Evolutionary conservation across 2,797 vertebrate genomes (phyloP), one percentile per base, ranked within the genome.

Genomic region (Spinibarbus caldwelli): DNA sequence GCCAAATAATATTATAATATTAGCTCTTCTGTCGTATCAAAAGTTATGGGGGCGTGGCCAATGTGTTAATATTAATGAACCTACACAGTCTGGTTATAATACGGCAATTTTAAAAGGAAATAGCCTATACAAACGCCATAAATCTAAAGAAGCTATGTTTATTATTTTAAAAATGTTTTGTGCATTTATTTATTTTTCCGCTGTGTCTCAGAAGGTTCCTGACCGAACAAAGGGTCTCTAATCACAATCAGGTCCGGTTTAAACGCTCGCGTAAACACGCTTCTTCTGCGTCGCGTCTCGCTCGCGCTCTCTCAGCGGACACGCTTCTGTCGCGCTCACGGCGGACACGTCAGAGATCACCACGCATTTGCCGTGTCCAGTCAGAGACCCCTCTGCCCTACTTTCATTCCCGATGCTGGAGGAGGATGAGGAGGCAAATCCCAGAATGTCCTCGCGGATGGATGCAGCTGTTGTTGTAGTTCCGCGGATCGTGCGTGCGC

Each of bases 401-500:
- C 92, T 94, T 94, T 92, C 85, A 84, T 91, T 86, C 91, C 91
- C 93, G 94, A 94, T 77, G 82, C 72, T 94, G 92, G 66, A 21
- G 84, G 68, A 92, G 78, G 90, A 90, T 89, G 89, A 92, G 91
- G 88, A 91, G 93, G 92, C 92, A 89, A 93, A 93, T 94, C 93
- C 93, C 93, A 94, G 85, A 92, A 93, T 95, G 94, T 93, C 89
- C 90, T 86, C 82, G 85, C 87, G 87, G 90, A 90, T 59, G 90
- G 84, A 85, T 86, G 89, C 86, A 86, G 87, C 80, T 77, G 59
- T 62, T 64, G 71, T 80, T 66, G 71, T 76, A 75, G 75, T 57
- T 87, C 71, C 62, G 83, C 34, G 81, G 85, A 82, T 89, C 45
- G 62, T 54, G 85, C 64, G 76, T 71, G 80, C 72, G 86, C 83